Evolutionary conservation across 1,140 invertebrate species (phyloP), one percentile per base, ranked within the genome.

Genomic region (Frieseomelitta varia): DNA sequence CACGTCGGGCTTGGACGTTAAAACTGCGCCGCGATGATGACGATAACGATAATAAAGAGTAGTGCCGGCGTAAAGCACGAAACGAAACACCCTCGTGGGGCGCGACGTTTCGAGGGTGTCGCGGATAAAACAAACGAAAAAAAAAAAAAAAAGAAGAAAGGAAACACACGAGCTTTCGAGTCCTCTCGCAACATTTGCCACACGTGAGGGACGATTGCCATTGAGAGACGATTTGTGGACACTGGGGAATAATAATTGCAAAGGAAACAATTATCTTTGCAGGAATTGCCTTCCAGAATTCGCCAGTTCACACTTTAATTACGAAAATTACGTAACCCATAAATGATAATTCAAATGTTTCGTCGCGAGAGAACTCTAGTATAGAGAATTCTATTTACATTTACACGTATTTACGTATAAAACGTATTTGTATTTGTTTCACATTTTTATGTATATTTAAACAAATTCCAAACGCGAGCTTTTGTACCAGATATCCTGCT

Each of bases 31-130:
- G 34, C 61, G 56, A 75, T 61, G 87, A 89, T 78, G 84, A 87
- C 79, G 87, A 89, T 89, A 89, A 88, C 88, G 86, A 89, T 89
- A 89, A 89, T 83, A 89, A 89, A 88, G 87, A 80, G 76, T n/a
- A 34, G 30, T 27, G n/a, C 11, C 47, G 47, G 68, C 17, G 67
- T 61, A 65, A 65, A 56, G 77, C 74, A 39, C n/a, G 69, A 65
- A 30, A 61, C 67, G 76, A 61, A 55, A 73, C 55, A 67, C 51
- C 63, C 51, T 19, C 72, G 73, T 69, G 65, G 6, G 47, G 30
- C 19, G 27, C n/a, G 27, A 24, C 11, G 17, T 15, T 27, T 17
- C 27, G 68, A 73, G 79, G 68, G 79, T 73, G 79, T 30, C 56
- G 56, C 39, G 71, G 17, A 39, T 56, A 30, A 55, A 67, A 34